phyloP scores from a whole-genome alignment of 2,888 invertebrate species.

The Muscina levida region DNA sequence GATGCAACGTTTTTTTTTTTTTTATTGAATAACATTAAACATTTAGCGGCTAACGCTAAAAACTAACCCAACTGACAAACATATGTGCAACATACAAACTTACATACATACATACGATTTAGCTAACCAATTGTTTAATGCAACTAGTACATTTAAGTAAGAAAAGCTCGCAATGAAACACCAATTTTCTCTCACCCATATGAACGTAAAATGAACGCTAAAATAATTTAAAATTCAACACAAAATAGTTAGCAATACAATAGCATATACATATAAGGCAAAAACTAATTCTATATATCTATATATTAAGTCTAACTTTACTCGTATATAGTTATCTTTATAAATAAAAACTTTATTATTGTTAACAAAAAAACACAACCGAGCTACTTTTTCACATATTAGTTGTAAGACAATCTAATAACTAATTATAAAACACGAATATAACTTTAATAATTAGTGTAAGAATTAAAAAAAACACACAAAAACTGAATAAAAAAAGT shows the following conservation, averaged over 20 bases:
- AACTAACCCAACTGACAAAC: slow-evolving; percentile 28
- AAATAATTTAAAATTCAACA: slow-evolving; percentile 18
- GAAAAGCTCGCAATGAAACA: slow-evolving; percentile 22
- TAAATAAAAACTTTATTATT: too few relatives aligned
- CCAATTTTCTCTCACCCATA: slow-evolving; percentile 11
- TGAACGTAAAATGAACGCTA: slow-evolving; percentile 22
- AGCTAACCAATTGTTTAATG: neutral
- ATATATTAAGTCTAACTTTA: neutral
- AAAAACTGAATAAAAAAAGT: too few relatives aligned
- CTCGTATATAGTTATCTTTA: slow-evolving; percentile 28
- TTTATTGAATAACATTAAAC: slow-evolving; percentile 24
- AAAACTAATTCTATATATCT: neutral
- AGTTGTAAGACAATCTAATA: slow-evolving; percentile 28
- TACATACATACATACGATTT: too few relatives aligned
- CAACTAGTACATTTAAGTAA: too few relatives aligned
- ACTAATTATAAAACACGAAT: slow-evolving; percentile 41
- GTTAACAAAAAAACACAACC: neutral
- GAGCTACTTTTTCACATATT: slow-evolving; percentile 34
- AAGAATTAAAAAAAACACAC: neutral
- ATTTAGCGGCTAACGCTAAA: neutral
- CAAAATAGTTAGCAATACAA: slow-evolving; percentile 8
- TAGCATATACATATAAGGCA: slow-evolving; percentile 1
- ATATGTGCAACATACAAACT: slow-evolving; percentile 37
- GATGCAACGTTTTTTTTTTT: neutral
- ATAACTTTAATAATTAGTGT: too few relatives aligned